Evolutionary conservation across 2,113 vertebrate genomes (phyloP).

Genomic region (Orthonyx spaldingii): DNA sequence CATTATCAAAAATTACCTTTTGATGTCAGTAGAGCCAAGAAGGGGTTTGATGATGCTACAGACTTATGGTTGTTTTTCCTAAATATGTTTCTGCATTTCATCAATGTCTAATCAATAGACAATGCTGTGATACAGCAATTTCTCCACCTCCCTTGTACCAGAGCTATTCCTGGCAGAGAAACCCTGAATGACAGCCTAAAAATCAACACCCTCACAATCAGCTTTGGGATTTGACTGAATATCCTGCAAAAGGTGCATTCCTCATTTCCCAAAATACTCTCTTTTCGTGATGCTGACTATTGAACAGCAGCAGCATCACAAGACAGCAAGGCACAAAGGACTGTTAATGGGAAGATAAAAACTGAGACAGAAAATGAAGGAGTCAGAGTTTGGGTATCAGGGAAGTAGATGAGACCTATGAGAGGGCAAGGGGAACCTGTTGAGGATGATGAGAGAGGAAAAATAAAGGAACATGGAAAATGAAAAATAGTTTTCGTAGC

Average conservation of each 20-base stretch:
- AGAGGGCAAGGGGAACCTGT: background rate
- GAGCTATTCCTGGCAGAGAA: background rate
- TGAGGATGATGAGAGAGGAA: background rate
- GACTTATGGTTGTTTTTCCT: background rate
- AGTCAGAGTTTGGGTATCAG: background rate
- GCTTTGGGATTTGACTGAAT: background rate
- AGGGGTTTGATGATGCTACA: background rate
- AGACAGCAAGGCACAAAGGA: background rate
- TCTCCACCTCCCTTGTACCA: background rate
- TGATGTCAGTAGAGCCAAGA: background rate
- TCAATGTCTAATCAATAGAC: background rate
- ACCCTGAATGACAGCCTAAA: background rate
- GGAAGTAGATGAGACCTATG: background rate
- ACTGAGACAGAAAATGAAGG: background rate
- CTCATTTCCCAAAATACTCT: background rate
- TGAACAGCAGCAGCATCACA: background rate
- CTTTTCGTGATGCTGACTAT: background rate
- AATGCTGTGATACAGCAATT: background rate
- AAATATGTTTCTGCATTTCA: background rate
- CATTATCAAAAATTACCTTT: slow-evolving; percentile 12
- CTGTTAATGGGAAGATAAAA: background rate
- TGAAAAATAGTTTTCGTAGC: background rate
- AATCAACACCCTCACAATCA: background rate
- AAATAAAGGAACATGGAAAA: background rate
- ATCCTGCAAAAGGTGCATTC: background rate